Evolutionary conservation across 2,113 vertebrate genomes (phyloP), one percentile per base, ranked within the genome.

Genomic region (Rousettus leschenaultii): DNA sequence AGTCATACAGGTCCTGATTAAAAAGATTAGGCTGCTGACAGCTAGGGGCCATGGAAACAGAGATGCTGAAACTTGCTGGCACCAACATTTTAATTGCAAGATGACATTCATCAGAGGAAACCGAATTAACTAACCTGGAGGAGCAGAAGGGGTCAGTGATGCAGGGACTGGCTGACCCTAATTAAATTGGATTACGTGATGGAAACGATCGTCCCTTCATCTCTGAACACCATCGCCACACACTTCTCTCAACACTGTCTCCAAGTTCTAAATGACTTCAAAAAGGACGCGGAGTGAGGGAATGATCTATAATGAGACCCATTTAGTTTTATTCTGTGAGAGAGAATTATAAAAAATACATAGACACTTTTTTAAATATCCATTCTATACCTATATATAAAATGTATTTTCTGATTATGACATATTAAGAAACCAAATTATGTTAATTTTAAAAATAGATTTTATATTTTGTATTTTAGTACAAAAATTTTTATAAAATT

Each of bases 11-110:
- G 77, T 93, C 94, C 91, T 97, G 95, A 98, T 95, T 97, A 92
- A 95, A 98, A 95, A 86, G 90, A 94, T 65, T 51, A 68, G 43
- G 21, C 78, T 94, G 57, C 86, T 96, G 95, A 96, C 84, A 95
- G 95, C 89, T 5, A 96, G 30, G 65, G 79, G 26, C 33, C 90
- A 78, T 45, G 68, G 94, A 95, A 97, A 71, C 73, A 70, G 82
- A 95, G 66, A 65, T 51, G 75, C 14, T 80, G 84, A 93, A 95
- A 96, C 53, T 94, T 59, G 26, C 82, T 12, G 2, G 35, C 0
- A 0, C 59, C 53, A 85, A 78, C 92, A 97, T 97, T 97, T 97
- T 98, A 97, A 98, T 91, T 98, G 98, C 85, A 95, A 86, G 93
- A 91, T 77, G 87, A 85, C 85, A 96, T 92, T 95, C 96, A 96